A percentile compares a stretch with the other conserved stretches of the same genome.
These are phyloP conservation scores for Pseudomyrmex pallidus DNA, from an alignment of 1,140 invertebrate species.

Conservation along the genomic window DNA sequence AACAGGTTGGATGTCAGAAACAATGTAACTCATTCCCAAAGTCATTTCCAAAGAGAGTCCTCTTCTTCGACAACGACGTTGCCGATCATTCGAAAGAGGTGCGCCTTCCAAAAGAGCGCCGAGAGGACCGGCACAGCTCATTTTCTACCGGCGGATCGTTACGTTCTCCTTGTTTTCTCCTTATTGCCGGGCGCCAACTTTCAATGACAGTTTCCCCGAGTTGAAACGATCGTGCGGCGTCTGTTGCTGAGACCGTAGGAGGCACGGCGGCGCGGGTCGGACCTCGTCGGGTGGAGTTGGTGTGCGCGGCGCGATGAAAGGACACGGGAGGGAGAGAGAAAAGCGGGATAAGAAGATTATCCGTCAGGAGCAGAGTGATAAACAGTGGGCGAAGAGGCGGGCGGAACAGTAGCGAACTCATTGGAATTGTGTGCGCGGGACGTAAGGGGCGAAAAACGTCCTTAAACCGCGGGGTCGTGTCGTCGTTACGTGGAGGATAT, in stretches of 20 bases:
- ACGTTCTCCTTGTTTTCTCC: slow-evolving; percentile 56
- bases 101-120: neutral
- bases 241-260: slow-evolving; percentile 39
- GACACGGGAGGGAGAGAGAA: slow-evolving; percentile 19
- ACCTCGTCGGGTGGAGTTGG: slow-evolving; percentile 28
- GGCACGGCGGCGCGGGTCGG: slow-evolving; percentile 5
- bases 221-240: slow-evolving; percentile 58
- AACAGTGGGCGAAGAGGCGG: slow-evolving; percentile 21
- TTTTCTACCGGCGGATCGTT: slow-evolving; percentile 53
- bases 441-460: slow-evolving; percentile 32
- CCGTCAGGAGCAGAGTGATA: slow-evolving; percentile 46
- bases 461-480: slow-evolving; percentile 25
- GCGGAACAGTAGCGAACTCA: slow-evolving; percentile 31
- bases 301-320: slow-evolving; percentile 39
- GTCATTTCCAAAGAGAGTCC: neutral
- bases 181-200: slow-evolving; percentile 59
- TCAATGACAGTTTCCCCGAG: slow-evolving; percentile 55
- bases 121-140: slow-evolving; percentile 27
- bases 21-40: slow-evolving; percentile 20
- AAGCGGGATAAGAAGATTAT: slow-evolving; percentile 55
- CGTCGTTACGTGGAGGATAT: slow-evolving; percentile 26
- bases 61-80: neutral
- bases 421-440: slow-evolving; percentile 29
- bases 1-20: slow-evolving; percentile 20
- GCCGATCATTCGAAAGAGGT: slow-evolving; percentile 7